Conservation (phyloP, 2,797 vertebrate species). For the Todus mexicanus region DNA sequence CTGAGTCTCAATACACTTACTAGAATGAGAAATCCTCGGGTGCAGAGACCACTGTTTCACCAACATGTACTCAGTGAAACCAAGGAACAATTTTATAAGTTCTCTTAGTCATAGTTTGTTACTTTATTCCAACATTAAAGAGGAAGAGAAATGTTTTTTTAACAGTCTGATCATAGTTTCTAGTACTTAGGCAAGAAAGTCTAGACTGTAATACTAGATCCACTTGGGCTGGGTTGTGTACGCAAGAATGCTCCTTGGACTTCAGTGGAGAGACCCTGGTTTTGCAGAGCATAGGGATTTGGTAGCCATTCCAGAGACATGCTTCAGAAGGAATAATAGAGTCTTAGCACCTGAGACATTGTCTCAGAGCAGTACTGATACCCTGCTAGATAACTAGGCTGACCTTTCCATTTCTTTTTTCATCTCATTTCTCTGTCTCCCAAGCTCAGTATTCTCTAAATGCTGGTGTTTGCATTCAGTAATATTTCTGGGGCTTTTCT, state of each 20-base stretch:
- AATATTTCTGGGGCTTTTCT: constrained; percentile 48
- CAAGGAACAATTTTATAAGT: not conserved
- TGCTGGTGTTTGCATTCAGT: not conserved
- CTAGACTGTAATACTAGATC: not conserved
- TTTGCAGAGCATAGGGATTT: rapidly evolving
- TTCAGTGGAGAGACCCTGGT: not conserved
- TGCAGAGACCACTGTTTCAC: not conserved
- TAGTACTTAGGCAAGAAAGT: not conserved
- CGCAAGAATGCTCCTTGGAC: not conserved
- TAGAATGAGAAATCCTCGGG: not conserved
- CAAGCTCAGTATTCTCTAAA: constrained; percentile 12
- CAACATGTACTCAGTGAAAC: not conserved
- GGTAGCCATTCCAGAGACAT: not conserved
- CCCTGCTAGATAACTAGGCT: not conserved
- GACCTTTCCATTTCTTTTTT: not conserved
- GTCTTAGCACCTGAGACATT: not conserved
- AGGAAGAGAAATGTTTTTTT: not conserved
- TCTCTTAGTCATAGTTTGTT: not conserved
- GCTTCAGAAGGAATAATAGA: not conserved
- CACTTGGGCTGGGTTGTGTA: not conserved
- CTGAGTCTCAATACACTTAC: not conserved
- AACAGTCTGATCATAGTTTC: not conserved
- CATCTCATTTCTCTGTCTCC: not conserved
- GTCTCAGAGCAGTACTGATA: rapidly evolving
- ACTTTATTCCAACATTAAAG: not conserved